phyloP scores from a whole-genome alignment of 2,888 invertebrate genomes.

The Andrena fulva region DNA sequence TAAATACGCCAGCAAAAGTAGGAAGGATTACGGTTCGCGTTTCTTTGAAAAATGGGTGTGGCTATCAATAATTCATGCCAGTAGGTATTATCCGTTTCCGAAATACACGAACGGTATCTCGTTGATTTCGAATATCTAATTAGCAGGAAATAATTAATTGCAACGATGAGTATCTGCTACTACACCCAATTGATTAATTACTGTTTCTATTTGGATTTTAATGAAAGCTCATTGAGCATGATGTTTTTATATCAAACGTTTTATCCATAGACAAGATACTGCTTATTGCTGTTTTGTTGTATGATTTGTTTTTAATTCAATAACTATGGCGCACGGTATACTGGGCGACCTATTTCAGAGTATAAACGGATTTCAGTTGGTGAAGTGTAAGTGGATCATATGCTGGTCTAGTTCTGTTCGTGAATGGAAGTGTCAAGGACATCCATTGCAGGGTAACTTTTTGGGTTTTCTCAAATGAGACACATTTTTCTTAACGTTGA shows the following conservation, averaged over 20 bases:
- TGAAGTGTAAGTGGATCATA: no score
- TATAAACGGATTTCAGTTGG: not conserved
- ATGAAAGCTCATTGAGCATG: not conserved
- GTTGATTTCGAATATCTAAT: not conserved
- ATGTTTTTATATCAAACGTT: not conserved
- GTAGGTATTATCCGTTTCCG: not conserved
- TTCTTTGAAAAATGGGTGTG: not conserved
- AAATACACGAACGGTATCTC: not conserved
- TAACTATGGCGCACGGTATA: not conserved
- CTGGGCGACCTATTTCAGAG: not conserved
- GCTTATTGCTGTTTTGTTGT: not conserved
- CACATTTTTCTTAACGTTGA: no score
- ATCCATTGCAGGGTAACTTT: no score
- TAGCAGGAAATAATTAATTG: conserved; percentile 1
- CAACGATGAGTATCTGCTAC: not conserved
- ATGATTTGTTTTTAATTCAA: not conserved
- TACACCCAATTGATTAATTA: not conserved
- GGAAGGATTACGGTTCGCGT: conserved; percentile 5
- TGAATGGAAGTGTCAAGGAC: not conserved
- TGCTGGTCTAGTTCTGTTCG: no score
- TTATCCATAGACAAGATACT: not conserved
- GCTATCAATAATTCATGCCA: not conserved
- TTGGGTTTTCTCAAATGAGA: no score
- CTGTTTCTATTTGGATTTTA: not conserved
- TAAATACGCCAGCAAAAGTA: conserved; percentile 14